Conservation (phyloP, 2,797 vertebrate genomes). For the Parauchenoglanis ngamensis region DNA sequence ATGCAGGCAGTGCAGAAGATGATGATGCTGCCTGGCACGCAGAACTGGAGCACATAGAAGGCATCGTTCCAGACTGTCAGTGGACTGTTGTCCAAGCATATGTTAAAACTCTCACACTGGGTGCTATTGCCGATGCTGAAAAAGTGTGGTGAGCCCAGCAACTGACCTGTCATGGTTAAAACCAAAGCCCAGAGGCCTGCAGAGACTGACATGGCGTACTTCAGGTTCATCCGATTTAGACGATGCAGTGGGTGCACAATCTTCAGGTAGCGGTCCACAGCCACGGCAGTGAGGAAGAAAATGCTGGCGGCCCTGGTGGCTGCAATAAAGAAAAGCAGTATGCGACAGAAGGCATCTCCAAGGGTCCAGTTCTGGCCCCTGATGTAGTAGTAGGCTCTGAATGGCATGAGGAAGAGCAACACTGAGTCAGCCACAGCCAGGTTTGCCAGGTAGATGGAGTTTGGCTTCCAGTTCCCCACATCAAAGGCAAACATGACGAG, state of each 20-base stretch:
- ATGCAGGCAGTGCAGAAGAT: constrained; percentile 76
- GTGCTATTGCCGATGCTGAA: constrained; percentile 63
- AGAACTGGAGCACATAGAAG: constrained; percentile 75
- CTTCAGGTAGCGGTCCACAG: constrained; percentile 78
- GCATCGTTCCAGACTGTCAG: constrained; percentile 73
- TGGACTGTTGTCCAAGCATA: constrained; percentile 71
- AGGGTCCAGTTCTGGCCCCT: constrained; percentile 75
- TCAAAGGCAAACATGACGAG: constrained; percentile 76
- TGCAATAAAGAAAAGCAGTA: constrained; percentile 74
- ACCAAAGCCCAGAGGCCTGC: constrained; percentile 73
- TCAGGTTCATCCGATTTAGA: constrained; percentile 72
- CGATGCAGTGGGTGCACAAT: constrained; percentile 72
- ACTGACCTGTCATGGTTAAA: constrained; percentile 68
- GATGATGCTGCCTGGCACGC: constrained; percentile 70
- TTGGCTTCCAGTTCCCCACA: constrained; percentile 76
- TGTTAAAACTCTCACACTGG: constrained; percentile 81
- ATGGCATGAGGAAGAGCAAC: constrained; percentile 77
- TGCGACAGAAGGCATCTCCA: constrained; percentile 71
- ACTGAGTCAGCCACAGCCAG: constrained; percentile 77
- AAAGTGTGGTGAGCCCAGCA: constrained; percentile 66
- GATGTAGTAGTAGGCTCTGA: constrained; percentile 78
- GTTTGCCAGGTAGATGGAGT: constrained; percentile 75
- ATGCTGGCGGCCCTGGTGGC: constrained; percentile 76
- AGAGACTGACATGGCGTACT: constrained; percentile 70
- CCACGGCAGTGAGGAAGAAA: constrained; percentile 79